phyloP scores from a whole-genome alignment of 2,797 vertebrate genomes.

The Graptemys geographica region DNA sequence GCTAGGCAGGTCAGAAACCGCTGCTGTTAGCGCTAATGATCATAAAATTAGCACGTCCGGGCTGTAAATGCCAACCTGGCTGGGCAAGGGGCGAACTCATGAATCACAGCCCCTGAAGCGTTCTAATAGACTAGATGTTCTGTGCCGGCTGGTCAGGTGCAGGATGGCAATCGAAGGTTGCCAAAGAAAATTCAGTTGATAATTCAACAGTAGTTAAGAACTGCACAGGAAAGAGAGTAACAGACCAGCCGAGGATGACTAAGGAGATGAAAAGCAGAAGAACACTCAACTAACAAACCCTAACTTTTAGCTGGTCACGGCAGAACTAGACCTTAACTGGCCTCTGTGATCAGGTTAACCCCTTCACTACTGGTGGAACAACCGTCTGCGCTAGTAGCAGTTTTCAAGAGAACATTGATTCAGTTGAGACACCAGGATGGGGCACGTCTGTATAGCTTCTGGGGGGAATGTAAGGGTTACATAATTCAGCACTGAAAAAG shows the following conservation, averaged over 20 bases:
- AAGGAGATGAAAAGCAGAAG: background rate
- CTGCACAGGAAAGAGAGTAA: background rate
- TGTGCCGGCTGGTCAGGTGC: background rate
- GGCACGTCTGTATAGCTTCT: too few species aligned
- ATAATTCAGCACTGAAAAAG: background rate
- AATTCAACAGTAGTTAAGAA: background rate
- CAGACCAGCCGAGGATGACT: background rate
- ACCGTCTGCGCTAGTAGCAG: background rate
- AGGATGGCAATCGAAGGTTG: background rate
- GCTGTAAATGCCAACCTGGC: background rate
- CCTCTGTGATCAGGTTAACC: background rate
- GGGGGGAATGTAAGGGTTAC: background rate
- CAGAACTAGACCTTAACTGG: background rate
- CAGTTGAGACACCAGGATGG: background rate
- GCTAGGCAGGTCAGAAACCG: accelerated
- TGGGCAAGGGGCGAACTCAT: background rate
- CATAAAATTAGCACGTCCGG: background rate
- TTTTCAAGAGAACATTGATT: background rate
- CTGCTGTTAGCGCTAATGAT: background rate
- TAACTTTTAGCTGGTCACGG: background rate
- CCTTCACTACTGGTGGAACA: background rate
- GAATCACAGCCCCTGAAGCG: background rate
- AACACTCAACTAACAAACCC: background rate
- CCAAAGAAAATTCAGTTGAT: background rate
- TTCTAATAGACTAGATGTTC: background rate